phyloP scores from a whole-genome alignment of 2,888 invertebrate species.

The Dryobotodes eremita region DNA sequence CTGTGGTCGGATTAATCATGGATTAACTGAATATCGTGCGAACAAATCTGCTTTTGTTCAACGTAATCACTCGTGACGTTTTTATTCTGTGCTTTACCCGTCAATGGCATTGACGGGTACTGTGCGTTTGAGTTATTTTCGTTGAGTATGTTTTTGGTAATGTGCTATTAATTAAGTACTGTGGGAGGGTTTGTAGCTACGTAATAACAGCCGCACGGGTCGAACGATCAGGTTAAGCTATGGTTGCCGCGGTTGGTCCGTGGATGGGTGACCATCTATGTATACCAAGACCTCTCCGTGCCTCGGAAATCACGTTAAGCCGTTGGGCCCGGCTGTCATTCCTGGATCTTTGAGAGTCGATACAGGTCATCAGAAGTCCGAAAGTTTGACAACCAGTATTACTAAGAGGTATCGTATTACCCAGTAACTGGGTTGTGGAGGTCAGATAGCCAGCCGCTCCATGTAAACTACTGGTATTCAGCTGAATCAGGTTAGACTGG shows the following conservation, averaged over 20 bases:
- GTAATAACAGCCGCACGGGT: not conserved
- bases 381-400: not conserved
- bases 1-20: constrained; percentile 84
- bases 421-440: not conserved
- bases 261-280: not conserved
- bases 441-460: not conserved
- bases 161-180: not conserved
- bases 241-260: not conserved
- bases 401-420: not conserved
- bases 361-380: not conserved
- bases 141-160: not conserved
- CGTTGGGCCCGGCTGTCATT: not conserved
- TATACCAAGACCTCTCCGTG: not conserved
- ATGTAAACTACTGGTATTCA: not conserved
- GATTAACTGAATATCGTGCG: constrained; percentile 79
- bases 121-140: not conserved
- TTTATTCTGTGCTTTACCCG: constrained; percentile 70
- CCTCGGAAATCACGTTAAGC: not conserved
- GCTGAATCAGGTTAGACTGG: not conserved
- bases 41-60: constrained; percentile 80
- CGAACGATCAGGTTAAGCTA: not conserved
- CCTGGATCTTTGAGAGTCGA: not conserved
- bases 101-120: constrained; percentile 52
- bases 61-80: constrained; percentile 78
- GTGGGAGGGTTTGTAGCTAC: too few species aligned